Base-by-base conservation (phyloP, 2,888 invertebrate genomes). In the Ormyrus nitidulus region DNA sequence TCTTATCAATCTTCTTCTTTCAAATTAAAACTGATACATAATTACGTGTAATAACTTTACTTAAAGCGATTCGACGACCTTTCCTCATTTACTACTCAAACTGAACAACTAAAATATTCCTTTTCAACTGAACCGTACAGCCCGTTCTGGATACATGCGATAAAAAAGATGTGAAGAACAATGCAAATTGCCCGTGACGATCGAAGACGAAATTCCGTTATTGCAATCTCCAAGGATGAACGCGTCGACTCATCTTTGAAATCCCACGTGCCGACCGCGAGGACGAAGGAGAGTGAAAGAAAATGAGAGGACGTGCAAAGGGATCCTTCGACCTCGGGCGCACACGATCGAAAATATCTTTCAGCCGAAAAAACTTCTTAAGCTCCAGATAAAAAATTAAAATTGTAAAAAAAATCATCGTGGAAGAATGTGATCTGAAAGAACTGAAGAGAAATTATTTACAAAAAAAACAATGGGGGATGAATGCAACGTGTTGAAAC, bases 71-170 rank as follows among this genome's bases (percentile, higher is more conserved):
- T 48, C n/a, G 5, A 71, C 58, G 59, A 75, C 11, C 5, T 53
- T 73, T 69, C n/a, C 10, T 48, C 53, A 51, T 56, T 66, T 9
- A 51, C 65, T 11, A 70, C 48, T 73, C 74, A 62, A 11, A 78
- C 46, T 75, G 11, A 8, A 48, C 54, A 68, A 49, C 56, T 71
- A 75, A 77, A 78, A 75, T 5, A 73, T 54, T 64, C 2, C 8
- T 58, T 54, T 71, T 51, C 5, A 86, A 88, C 87, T 89, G 88
- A 89, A 90, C 90, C 90, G 89, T 90, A 86, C 88, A 90, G 89
- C 90, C 90, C 90, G 89, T 90, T 90, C 90, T 90, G 90, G 90
- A 90, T 90, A 90, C 48, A 69, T 82, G 62, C 79, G 65, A 66
- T 62, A 76, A 77, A 79, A 78, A 69, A 64, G 56, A 76, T 64